Base-by-base conservation (phyloP, 2,888 invertebrate species). In the Cephonodes hylas region DNA sequence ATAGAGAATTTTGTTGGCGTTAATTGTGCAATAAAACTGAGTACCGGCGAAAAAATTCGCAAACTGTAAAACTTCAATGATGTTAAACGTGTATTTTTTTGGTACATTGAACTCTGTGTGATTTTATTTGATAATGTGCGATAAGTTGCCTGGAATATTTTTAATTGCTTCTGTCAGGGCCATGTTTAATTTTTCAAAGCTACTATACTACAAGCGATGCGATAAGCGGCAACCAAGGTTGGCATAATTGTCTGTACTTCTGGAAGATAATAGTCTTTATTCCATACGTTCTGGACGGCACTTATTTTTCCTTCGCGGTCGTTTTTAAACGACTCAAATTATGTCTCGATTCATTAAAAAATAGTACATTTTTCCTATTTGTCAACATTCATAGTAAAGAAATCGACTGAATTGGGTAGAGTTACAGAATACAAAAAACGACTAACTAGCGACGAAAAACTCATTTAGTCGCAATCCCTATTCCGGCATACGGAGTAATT, bases 21-120 rank as follows among this genome's bases (percentile, higher is more conserved):
- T 22, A 31, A 58, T 58, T 57, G 23, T 22, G 10, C n/a, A 46
- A 38, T 58, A 58, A 61, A 61, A 31, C 45, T 6, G 38, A 22
- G 53, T 53, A 27, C 27, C 15, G 31, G 27, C 53, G 53, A 31
- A 31, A 31, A 27, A 31, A 53, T 27, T 15, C 8, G 8, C 27
- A 27, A 46, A 46, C 22, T 53, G 53, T 53, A 31, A 53, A 53
- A 53, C 8, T 53, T 53, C 18, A 10, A 53, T 46, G 46, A 27
- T 2, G 31, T 7, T n/a, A 10, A 31, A 31, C 31, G 15, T 53
- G 18, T 4, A 27, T 46, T 46, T 31, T 53, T 53, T 18, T 53
- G 18, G 53, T 31, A 53, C 53, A 53, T 31, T 53, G 53, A 53
- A 53, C 53, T 53, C 6, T 31, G 18, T 53, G 27, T 53, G 34